Conservation (phyloP, 2,888 invertebrate genomes). For the Argynnis bischoffii region DNA sequence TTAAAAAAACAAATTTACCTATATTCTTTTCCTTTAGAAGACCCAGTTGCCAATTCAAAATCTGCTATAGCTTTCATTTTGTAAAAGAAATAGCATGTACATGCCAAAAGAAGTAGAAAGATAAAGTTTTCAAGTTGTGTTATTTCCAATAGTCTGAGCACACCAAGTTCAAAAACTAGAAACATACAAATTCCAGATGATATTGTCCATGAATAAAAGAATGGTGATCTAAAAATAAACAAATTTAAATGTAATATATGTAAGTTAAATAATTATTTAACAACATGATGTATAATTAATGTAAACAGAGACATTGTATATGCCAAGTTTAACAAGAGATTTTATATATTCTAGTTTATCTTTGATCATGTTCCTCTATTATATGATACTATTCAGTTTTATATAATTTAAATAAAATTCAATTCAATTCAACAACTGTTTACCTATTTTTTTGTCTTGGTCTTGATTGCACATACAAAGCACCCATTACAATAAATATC, state of each 20-base stretch:
- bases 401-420: no score
- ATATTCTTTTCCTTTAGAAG: constrained; percentile 73
- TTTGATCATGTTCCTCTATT: no score
- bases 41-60: constrained; percentile 67
- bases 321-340: no score
- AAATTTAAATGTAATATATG: constrained; percentile 14
- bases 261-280: neutral
- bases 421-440: neutral
- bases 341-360: no score
- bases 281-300: neutral
- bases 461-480: constrained; percentile 67
- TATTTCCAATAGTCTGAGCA: constrained; percentile 88
- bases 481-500: constrained; percentile 71
- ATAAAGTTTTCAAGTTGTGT: constrained; percentile 72
- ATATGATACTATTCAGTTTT: no score
- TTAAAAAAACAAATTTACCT: constrained; percentile 52
- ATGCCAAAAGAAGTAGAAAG: constrained; percentile 60
- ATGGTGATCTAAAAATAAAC: constrained; percentile 82
- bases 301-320: neutral
- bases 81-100: constrained; percentile 70
- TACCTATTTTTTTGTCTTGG: constrained; percentile 76
- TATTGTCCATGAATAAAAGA: constrained; percentile 89
- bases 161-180: constrained; percentile 86
- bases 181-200: constrained; percentile 86
- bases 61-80: constrained; percentile 73